Base-by-base conservation (phyloP, 2,797 vertebrate genomes). In the Jordanella pulchra region DNA sequence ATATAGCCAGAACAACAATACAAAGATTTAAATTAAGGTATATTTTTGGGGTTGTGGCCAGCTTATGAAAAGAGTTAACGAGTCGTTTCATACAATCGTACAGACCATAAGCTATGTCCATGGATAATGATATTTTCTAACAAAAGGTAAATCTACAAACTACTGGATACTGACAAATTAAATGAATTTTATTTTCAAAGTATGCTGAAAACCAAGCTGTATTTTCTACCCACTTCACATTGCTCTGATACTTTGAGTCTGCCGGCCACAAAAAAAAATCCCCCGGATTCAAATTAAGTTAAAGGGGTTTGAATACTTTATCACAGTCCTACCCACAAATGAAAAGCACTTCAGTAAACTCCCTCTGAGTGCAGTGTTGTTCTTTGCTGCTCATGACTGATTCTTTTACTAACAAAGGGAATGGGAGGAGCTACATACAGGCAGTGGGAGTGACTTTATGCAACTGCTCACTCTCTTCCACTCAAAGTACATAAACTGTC, bases 401-500 rank as follows among this genome's bases (percentile, higher is more conserved):
- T 73, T 76, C 73, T 77, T 78, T 50, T 73, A 84, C 78, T 84
- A 72, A 44, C 73, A 91, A 92, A 91, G 77, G 72, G 73, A 65
- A 85, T 58, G 66, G 90, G 87, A 86, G 90, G 86, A 73, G 86
- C 58, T 61, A 7, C 39, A n/a, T 39, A 27, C 48, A 53, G 69
- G 77, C 54, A 58, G 76, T 51, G 73, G 86, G 87, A 75, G 84
- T 86, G 76, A 82, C 68, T 73, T 39, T 80, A 68, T 39, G 69
- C 71, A 80, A 78, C 83, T 82, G 73, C 60, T 63, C 23, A 39
- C 58, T 35, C 58, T 60, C 74, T 47, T 64, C 71, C 65, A 75
- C 65, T 81, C 82, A 75, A 81, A 86, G 75, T 83, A 85, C 74
- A 88, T 87, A 79, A 88, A 73, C 78, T 82, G 85, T 84, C 80